These are phyloP conservation scores for Lichenostomus cassidix DNA, from an alignment of 2,113 vertebrate species.

Conservation along the genomic window DNA sequence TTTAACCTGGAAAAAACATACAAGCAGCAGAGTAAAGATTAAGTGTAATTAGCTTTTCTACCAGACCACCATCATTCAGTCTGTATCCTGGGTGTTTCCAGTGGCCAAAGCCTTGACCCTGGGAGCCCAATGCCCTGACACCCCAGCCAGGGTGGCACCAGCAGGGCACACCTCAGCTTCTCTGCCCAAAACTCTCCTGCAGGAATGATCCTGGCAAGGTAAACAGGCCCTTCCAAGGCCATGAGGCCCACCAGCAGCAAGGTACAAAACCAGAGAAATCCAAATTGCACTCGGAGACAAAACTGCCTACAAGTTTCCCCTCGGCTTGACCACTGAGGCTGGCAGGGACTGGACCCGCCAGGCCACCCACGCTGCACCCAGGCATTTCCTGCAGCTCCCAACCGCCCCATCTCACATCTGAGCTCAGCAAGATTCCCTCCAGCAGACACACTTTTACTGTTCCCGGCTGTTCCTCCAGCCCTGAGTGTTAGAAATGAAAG, in stretches of 20 bases:
- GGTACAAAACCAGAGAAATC: neutral
- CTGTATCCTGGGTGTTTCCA: neutral
- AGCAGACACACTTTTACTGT: conserved; percentile 41
- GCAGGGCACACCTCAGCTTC: accelerated
- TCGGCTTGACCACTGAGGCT: neutral
- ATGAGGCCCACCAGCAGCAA: neutral
- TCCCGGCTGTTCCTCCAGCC: neutral
- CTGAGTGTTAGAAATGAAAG: conserved; percentile 15
- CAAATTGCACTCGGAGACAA: neutral
- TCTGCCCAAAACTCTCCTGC: accelerated
- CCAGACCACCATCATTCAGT: neutral
- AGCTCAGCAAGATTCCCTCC: conserved; percentile 49
- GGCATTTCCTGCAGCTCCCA: neutral
- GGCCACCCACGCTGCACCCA: conserved; percentile 33
- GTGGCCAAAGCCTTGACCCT: neutral
- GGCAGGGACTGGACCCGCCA: neutral
- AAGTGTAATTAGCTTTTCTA: neutral
- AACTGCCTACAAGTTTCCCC: neutral
- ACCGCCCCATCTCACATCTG: neutral
- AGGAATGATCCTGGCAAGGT: neutral
- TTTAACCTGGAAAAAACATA: neutral
- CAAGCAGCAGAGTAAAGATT: neutral
- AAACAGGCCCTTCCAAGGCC: neutral
- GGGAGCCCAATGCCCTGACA: accelerated
- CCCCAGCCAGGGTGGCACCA: neutral